Evolutionary conservation across 2,797 vertebrate genomes (phyloP).

Genomic region (Chromobotia macracanthus): DNA sequence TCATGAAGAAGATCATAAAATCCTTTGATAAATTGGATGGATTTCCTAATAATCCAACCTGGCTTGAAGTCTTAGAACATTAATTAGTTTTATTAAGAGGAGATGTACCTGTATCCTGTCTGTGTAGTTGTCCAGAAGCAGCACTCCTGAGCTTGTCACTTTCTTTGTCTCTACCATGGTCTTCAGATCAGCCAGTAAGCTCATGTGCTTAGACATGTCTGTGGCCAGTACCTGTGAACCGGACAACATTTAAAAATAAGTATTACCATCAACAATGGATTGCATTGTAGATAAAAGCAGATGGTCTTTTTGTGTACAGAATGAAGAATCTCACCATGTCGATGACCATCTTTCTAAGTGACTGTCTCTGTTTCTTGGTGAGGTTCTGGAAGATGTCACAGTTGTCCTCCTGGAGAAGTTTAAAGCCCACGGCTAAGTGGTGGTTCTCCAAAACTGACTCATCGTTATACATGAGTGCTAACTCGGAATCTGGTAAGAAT

Average conservation of each 20-base stretch:
- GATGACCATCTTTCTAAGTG: conserved; percentile 95
- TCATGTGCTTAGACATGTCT: conserved; percentile 99
- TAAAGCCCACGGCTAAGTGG: conserved; percentile 93
- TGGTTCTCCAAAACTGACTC: conserved; percentile 97
- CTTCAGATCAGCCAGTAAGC: conserved; percentile 94
- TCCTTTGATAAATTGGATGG: conserved; percentile 6
- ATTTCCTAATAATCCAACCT: conserved; percentile 19
- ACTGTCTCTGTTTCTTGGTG: conserved; percentile 94
- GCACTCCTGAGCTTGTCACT: conserved; percentile 97
- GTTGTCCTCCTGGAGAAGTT: conserved; percentile 90
- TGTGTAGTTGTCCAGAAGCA: conserved; percentile 96
- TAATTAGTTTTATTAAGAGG: conserved; percentile 35
- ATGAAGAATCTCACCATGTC: conserved; percentile 85
- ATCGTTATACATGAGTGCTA: conserved; percentile 97
- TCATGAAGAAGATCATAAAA: not conserved
- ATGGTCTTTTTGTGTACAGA: not conserved
- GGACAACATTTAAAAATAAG: not conserved
- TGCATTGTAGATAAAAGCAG: not conserved
- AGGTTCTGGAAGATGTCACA: conserved; percentile 94
- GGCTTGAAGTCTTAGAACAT: conserved; percentile 4
- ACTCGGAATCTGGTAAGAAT: conserved; percentile 85
- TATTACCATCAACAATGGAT: not conserved
- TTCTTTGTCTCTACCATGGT: conserved; percentile 99
- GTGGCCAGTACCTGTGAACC: conserved; percentile 89
- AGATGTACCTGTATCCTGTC: conserved; percentile 92